These are phyloP conservation scores for Panulirus ornatus DNA, from an alignment of 1,140 invertebrate genomes.

Conservation along the genomic window DNA sequence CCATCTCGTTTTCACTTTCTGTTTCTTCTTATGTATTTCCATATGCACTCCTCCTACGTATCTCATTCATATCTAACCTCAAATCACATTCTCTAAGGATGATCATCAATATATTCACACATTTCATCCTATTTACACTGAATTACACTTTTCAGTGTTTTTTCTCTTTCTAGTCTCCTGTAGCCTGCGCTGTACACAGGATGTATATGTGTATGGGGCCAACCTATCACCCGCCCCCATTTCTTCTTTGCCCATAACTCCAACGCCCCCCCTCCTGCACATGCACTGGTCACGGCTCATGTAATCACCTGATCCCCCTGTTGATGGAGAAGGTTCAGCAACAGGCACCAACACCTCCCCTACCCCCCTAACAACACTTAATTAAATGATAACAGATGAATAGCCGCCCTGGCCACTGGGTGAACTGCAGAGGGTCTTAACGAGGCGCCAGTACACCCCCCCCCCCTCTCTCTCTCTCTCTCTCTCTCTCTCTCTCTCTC, in stretches of 20 bases:
- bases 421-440: neutral
- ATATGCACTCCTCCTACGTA: too few species aligned
- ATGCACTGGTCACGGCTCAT: slow-evolving; percentile 40
- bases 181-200: neutral
- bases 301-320: slow-evolving; percentile 17
- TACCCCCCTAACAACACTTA: too few species aligned
- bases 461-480: neutral
- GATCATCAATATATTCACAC: neutral
- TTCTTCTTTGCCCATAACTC: neutral
- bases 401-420: neutral
- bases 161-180: neutral
- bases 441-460: neutral
- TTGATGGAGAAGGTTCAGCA: slow-evolving; percentile 26
- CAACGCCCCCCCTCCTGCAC: neutral
- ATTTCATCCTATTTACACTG: neutral
- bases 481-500: neutral
- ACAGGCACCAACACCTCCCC: too few species aligned
- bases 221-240: neutral
- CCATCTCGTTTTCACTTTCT: too few species aligned
- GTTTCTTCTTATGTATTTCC: too few species aligned
- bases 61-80: too few species aligned
- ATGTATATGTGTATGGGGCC: neutral
- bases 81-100: too few species aligned
- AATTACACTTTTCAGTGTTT: neutral
- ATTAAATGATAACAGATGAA: slow-evolving; percentile 41